Conservation (phyloP, 2,113 vertebrate genomes). For the Macrotus californicus region DNA sequence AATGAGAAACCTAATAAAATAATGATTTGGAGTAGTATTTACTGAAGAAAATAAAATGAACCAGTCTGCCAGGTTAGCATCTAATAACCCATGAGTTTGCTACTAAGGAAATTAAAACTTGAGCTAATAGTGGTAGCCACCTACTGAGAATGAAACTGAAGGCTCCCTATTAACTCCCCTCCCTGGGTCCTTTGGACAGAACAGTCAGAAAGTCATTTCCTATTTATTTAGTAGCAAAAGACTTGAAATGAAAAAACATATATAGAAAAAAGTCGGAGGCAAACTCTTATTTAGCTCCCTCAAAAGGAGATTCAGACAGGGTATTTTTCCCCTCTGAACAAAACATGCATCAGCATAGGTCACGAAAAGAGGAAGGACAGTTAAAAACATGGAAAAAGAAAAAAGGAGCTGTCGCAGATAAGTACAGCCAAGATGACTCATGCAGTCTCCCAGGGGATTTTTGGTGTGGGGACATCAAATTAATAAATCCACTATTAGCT, state of each 20-base stretch:
- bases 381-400: neutral
- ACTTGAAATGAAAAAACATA: neutral
- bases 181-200: neutral
- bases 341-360: neutral
- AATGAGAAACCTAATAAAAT: neutral
- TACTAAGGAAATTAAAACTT: constrained; percentile 35
- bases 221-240: neutral
- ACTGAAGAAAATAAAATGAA: neutral
- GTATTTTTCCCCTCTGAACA: neutral
- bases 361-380: neutral
- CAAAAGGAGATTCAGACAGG: neutral
- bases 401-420: neutral
- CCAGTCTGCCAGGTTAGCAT: constrained; percentile 7
- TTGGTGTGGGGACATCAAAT: neutral
- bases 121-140: constrained; percentile 22
- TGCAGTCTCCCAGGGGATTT: neutral
- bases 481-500: neutral
- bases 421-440: constrained; percentile 15
- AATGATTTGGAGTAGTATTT: neutral
- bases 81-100: neutral
- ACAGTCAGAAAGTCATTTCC: neutral
- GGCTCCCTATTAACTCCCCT: constrained; percentile 8
- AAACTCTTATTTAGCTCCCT: neutral
- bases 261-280: neutral
- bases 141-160: constrained; percentile 11